phyloP scores from a whole-genome alignment of 30 jellyfish, hydroid and myxozoan species.

The Aurelia coerulea region DNA sequence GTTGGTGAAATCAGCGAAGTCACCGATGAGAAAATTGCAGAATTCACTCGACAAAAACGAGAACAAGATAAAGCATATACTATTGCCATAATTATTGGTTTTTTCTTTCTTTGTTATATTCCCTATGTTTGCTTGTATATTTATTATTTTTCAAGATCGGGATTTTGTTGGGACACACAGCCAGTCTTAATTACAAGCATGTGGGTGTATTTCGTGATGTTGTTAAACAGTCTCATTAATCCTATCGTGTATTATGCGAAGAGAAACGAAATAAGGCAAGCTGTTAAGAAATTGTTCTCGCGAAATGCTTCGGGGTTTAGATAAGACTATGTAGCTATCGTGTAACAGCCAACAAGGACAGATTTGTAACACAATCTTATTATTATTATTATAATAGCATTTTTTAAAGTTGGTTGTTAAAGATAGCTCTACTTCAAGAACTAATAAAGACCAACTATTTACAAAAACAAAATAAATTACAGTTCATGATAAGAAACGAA shows the following conservation, averaged over 20 bases:
- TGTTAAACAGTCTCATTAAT: constrained; percentile 12
- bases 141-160: background rate
- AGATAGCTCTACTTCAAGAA: too few relatives aligned
- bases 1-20: constrained; percentile 12
- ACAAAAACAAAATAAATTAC: too few relatives aligned
- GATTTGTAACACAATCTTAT: too few relatives aligned
- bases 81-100: constrained; percentile 4
- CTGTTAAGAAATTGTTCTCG: constrained; percentile 15
- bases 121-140: background rate
- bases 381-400: too few relatives aligned
- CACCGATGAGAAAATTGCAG: background rate
- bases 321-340: too few relatives aligned
- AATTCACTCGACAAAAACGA: background rate
- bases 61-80: constrained; percentile 29
- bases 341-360: too few relatives aligned
- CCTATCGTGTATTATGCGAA: constrained; percentile 23
- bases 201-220: constrained; percentile 15
- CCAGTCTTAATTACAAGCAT: background rate
- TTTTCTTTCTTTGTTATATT: constrained; percentile 10
- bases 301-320: too few relatives aligned
- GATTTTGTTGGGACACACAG: background rate
- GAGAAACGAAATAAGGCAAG: constrained; percentile 24
- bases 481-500: too few relatives aligned
- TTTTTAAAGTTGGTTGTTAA: too few relatives aligned
- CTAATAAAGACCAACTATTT: too few relatives aligned